Evolutionary conservation across 35 echinoderm and acorn worm genomes (phyloP).

Genomic region (Heliocidaris erythrogramma): DNA sequence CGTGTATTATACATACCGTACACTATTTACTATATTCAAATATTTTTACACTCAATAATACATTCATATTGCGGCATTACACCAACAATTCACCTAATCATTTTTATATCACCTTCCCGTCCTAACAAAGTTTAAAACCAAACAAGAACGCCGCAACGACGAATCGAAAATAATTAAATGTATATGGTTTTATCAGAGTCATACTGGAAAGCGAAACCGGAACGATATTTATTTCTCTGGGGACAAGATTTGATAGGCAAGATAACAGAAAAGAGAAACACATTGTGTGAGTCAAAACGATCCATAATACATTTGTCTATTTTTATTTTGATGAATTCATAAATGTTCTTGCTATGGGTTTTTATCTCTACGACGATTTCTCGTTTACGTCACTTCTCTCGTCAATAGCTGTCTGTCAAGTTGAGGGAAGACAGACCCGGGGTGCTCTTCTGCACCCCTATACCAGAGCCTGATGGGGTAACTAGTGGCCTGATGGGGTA

Average conservation of each 20-base stretch:
- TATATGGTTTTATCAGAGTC: neutral
- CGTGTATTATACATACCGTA: no score
- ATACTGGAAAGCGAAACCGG: neutral
- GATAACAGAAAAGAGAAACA: neutral
- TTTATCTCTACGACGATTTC: neutral
- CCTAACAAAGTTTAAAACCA: no score
- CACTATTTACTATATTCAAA: no score
- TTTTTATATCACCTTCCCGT: no score
- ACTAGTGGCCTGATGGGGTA: neutral
- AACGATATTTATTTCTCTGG: neutral
- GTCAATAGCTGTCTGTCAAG: neutral
- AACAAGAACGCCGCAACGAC: no score
- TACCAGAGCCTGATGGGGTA: neutral
- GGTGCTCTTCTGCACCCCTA: neutral
- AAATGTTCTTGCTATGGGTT: neutral
- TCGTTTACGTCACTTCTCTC: neutral
- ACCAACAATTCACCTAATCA: no score
- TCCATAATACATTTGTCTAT: neutral
- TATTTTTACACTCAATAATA: no score
- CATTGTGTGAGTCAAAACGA: neutral
- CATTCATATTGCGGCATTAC: no score
- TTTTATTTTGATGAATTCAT: neutral
- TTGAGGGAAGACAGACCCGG: neutral
- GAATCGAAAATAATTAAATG: no score
- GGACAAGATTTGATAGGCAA: neutral